Evolutionary conservation across 35 echinoderm and acorn worm species (phyloP).

Genomic region (Anneissia japonica): DNA sequence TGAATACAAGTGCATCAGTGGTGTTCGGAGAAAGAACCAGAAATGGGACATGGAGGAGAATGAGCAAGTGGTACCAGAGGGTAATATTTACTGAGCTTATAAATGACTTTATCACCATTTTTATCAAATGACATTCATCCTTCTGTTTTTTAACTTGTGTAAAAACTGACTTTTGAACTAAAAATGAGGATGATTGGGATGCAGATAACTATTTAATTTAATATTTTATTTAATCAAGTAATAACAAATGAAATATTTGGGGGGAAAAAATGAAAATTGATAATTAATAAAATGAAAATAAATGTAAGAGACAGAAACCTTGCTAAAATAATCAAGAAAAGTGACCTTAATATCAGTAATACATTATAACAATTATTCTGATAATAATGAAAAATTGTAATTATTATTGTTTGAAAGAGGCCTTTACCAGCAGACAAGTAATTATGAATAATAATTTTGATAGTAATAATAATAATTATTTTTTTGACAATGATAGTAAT

Average conservation of each 20-base stretch:
- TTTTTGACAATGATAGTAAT: no score
- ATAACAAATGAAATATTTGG: neutral
- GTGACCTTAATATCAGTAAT: neutral
- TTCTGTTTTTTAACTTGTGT: no score
- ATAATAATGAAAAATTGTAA: no score
- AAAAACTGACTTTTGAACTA: no score
- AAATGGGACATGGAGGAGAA: conserved; percentile 99
- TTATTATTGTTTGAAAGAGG: no score
- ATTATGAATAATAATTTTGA: no score
- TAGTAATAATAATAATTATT: no score
- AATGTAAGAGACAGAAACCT: neutral
- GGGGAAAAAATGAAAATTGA: neutral
- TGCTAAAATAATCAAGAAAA: neutral
- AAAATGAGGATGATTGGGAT: no score
- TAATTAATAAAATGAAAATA: neutral
- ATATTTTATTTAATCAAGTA: neutral
- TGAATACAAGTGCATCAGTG: conserved; percentile 79
- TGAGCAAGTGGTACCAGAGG: conserved; percentile 90
- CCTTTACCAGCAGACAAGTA: no score
- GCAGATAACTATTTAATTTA: no score
- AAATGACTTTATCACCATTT: neutral
- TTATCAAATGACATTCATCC: neutral
- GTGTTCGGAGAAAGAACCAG: conserved; percentile 87
- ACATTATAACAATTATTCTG: no score
- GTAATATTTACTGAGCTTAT: no score